Evolutionary conservation across 1,140 invertebrate genomes (phyloP), one percentile per base, ranked within the genome.

Genomic region (Dendroctonus ponderosae): DNA sequence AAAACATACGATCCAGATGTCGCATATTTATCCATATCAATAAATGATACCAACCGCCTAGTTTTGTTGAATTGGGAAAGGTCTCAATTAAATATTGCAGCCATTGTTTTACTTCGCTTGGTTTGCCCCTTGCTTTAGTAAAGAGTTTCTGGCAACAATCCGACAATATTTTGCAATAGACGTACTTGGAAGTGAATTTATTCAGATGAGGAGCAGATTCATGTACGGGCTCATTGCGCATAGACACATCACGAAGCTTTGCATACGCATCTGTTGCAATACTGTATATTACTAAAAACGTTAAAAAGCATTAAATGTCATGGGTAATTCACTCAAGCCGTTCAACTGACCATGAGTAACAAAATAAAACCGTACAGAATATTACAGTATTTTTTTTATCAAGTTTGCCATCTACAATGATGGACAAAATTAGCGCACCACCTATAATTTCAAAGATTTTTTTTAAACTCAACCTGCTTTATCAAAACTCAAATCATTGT

Each of bases 91-190:
- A 44, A 39, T 53, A 72, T 50, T 71, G 60, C 39, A 69, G 12
- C 71, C 71, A 74, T 9, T 38, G 59, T 54, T 66, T 61, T 5
- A 70, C 72, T 8, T 70, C 46, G 8, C 61, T 37, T 43, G 59
- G 62, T 44, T 49, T 52, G n/a, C 49, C 57, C 8, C 54, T 59
- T 15, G 11, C 39, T 65, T 69, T 65, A 12, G 63, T 62, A 37
- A 15, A 63, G 7, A 70, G 12, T 12, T 48, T 5, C 15, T 67
- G 56, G 26, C 44, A 40, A 44, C 56, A 59, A 7, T 11, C 38
- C 9, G 65, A 62, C 52, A 72, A 54, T 5, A 60, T 38, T 15
- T 12, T 41, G 5, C 14, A 38, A 38, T 72, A 72, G 9, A 68
- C 66, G 15, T 68, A 43, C 38, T 53, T 44, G n/a, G 71, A 66